These are phyloP conservation scores for Lucinisca nassula DNA, from an alignment of 2,888 invertebrate species.

Conservation along the genomic window DNA sequence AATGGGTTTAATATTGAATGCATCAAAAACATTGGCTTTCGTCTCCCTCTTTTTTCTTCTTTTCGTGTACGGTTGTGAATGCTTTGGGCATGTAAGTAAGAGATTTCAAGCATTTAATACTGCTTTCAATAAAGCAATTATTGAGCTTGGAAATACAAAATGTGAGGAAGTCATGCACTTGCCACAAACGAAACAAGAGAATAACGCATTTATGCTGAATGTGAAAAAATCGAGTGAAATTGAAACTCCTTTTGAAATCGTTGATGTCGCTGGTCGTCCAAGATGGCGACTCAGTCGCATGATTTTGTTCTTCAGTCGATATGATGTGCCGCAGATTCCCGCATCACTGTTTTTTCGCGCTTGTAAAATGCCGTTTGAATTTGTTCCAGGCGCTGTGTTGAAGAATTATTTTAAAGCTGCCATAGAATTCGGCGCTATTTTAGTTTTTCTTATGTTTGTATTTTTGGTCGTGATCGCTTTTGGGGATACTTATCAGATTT, in stretches of 20 bases:
- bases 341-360: conserved; percentile 75
- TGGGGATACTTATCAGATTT: conserved; percentile 76
- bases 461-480: conserved; percentile 78
- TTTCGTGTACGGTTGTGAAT: conserved; percentile 81
- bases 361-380: conserved; percentile 75
- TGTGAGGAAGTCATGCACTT: conserved; percentile 45
- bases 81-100: conserved; percentile 80
- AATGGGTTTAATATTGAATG: conserved; percentile 85
- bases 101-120: conserved; percentile 84
- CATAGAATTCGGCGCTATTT: conserved; percentile 70
- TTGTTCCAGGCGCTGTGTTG: conserved; percentile 79
- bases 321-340: conserved; percentile 78
- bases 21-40: conserved; percentile 79
- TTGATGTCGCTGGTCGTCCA: conserved; percentile 30
- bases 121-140: conserved; percentile 74
- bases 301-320: conserved; percentile 72
- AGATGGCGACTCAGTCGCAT: conserved; percentile 61
- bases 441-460: conserved; percentile 79
- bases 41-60: conserved; percentile 80
- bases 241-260: conserved; percentile 51
- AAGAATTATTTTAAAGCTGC: conserved; percentile 69
- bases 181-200: conserved; percentile 68
- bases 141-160: conserved; percentile 64
- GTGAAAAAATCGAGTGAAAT: conserved; percentile 58
- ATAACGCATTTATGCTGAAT: conserved; percentile 81